A percentile compares a stretch with the other conserved stretches of the same genome.
Evolutionary conservation across 2,113 vertebrate species (phyloP).

Genomic region (Carlito syrichta): DNA sequence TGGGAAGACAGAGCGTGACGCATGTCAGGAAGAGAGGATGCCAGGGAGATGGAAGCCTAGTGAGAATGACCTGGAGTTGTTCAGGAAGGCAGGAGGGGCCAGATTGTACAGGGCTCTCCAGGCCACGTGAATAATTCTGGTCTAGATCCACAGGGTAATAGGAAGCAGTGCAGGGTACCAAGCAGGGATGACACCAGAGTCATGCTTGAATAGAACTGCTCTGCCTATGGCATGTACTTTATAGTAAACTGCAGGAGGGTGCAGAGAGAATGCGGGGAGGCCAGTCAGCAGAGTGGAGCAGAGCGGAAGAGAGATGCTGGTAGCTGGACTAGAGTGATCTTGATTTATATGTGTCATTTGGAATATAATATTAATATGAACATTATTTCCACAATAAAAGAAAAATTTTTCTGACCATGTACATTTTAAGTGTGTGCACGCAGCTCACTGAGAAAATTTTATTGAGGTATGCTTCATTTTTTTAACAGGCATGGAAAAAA

Average conservation of each 20-base stretch:
- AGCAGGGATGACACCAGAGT: neutral
- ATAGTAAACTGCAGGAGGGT: neutral
- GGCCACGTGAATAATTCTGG: neutral
- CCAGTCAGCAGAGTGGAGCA: neutral
- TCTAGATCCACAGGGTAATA: neutral
- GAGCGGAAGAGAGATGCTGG: neutral
- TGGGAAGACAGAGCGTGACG: neutral
- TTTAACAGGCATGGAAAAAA: neutral
- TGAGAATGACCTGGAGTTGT: neutral
- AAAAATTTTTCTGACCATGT: slow-evolving; percentile 5
- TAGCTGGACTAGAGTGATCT: neutral
- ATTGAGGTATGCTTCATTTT: neutral
- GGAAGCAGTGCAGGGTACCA: neutral
- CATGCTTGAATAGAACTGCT: neutral
- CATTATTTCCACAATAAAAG: slow-evolving; percentile 17
- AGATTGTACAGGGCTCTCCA: neutral
- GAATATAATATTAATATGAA: neutral
- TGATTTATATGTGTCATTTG: neutral
- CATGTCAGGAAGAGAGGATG: neutral
- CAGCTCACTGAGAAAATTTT: slow-evolving; percentile 12
- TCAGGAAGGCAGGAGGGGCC: neutral
- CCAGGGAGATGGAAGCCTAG: neutral
- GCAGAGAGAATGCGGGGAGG: neutral
- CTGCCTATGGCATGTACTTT: neutral
- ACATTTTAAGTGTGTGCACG: slow-evolving; percentile 28